Conservation (phyloP, 2,797 vertebrate genomes). For the Sebastes taczanowskii region DNA sequence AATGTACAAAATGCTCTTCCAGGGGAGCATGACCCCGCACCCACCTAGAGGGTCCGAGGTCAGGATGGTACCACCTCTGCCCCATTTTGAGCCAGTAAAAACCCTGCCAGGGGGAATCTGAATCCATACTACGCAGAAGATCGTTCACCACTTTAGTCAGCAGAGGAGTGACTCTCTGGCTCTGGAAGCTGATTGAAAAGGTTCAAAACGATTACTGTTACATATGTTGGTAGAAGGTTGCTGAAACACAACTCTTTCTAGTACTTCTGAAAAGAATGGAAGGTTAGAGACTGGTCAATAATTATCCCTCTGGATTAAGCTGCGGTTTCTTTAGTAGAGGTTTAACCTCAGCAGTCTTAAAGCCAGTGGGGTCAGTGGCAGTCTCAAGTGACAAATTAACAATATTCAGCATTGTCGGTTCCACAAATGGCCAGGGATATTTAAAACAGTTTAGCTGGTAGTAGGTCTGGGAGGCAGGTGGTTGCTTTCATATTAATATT, state of each 20-base stretch:
- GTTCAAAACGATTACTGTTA: not conserved
- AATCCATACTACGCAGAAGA: not conserved
- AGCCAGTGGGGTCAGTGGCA: not conserved
- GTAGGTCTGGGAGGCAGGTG: not conserved
- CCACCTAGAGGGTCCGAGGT: no score
- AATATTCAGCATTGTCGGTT: not conserved
- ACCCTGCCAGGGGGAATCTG: no score
- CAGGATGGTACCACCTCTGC: no score
- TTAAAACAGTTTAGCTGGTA: not conserved
- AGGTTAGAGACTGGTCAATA: not conserved
- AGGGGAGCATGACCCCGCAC: no score
- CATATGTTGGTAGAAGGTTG: not conserved
- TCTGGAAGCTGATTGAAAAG: not conserved
- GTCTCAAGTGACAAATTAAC: not conserved
- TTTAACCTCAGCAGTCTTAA: not conserved
- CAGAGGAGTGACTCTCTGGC: not conserved
- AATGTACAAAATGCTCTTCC: no score
- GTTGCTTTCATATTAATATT: not conserved
- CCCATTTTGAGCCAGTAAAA: no score
- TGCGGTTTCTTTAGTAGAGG: not conserved
- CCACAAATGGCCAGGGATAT: not conserved
- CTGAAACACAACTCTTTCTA: not conserved
- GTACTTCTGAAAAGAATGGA: not conserved
- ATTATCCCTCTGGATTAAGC: not conserved
- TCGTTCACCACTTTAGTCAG: not conserved